Conservation (phyloP, 2,113 vertebrate genomes). For the Trogon surrucura region DNA sequence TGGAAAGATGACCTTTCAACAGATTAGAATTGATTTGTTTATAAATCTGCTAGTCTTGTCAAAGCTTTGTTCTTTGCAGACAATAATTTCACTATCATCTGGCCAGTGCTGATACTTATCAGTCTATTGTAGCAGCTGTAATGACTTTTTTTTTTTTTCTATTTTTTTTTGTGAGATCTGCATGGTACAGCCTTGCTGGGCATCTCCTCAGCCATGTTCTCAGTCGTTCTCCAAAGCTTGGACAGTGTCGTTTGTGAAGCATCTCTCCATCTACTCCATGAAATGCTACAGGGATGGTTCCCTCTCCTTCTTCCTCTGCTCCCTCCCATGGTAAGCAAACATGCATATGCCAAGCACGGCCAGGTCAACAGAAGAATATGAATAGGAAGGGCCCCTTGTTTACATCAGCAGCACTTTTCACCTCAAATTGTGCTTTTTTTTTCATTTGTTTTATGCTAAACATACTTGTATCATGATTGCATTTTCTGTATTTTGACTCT, state of each 20-base stretch:
- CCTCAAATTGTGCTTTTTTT: not conserved
- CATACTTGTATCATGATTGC: fast-evolving
- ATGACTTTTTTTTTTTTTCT: not conserved
- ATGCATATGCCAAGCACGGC: not conserved
- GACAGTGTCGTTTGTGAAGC: not conserved
- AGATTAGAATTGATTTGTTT: constrained; percentile 67
- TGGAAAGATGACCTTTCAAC: constrained; percentile 61
- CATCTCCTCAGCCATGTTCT: not conserved
- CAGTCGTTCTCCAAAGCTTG: not conserved
- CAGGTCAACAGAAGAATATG: not conserved
- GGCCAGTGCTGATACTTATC: not conserved
- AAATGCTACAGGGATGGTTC: not conserved
- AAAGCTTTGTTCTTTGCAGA: constrained; percentile 45
- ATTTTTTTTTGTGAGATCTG: not conserved
- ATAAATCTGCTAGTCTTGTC: constrained; percentile 44
- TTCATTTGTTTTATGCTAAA: not conserved
- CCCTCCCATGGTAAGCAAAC: not conserved
- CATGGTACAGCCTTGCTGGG: not conserved
- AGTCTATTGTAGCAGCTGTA: not conserved
- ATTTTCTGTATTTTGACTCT: not conserved
- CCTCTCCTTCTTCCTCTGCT: not conserved
- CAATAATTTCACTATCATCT: constrained; percentile 50
- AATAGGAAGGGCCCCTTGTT: not conserved
- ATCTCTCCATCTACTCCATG: fast-evolving
- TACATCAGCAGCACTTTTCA: not conserved